These are phyloP conservation scores for Andinoacara biseriatus DNA, from an alignment of 2,113 vertebrate genomes.

Conservation along the genomic window DNA sequence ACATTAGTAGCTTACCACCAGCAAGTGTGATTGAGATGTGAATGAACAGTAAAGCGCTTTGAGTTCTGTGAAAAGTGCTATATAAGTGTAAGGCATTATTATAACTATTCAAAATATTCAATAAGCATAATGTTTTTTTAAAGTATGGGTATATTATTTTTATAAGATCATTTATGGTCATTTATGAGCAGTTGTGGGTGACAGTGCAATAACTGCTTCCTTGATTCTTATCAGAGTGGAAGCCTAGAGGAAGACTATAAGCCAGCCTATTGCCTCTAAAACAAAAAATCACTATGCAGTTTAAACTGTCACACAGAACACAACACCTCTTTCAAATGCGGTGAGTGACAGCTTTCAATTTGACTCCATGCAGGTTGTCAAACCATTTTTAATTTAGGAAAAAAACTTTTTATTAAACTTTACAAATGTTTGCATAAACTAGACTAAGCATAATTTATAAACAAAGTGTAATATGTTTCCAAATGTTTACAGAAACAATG, in stretches of 20 bases:
- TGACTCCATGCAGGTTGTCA: accelerated
- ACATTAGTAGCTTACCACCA: too few relatives aligned
- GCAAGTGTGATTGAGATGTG: too few relatives aligned
- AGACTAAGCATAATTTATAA: background rate
- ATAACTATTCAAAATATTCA: too few relatives aligned
- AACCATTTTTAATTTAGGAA: background rate
- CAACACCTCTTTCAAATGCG: background rate
- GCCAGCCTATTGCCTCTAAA: background rate
- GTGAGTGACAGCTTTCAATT: background rate
- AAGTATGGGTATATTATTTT: too few relatives aligned
- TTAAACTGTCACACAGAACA: background rate
- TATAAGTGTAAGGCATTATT: too few relatives aligned
- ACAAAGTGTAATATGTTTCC: background rate
- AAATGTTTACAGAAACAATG: slow-evolving; percentile 9
- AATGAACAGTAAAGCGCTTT: too few relatives aligned
- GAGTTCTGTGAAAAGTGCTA: too few relatives aligned
- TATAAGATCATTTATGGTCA: background rate
- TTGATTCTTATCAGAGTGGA: background rate
- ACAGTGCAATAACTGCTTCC: background rate
- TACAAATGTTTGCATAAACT: background rate
- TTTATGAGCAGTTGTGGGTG: background rate
- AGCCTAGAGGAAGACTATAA: background rate
- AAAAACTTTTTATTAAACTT: background rate
- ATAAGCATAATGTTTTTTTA: too few relatives aligned
- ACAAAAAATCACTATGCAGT: background rate